Percentiles rank a stretch among this genome's conserved stretches.
Evolutionary conservation across 2,888 invertebrate genomes (phyloP).

Genomic region (Acholoe squamosa): DNA sequence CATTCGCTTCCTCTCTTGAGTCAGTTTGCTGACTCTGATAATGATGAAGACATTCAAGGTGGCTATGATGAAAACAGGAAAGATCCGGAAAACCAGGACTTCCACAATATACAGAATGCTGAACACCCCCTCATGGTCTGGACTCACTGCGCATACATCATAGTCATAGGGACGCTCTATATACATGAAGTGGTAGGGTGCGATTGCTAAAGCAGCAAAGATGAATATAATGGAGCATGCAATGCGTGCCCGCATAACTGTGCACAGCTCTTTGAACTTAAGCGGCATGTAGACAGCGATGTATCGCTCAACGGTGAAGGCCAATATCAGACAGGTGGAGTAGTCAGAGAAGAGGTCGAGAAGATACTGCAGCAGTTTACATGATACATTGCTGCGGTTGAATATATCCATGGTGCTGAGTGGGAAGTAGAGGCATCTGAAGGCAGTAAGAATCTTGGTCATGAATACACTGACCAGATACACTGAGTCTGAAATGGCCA

Average conservation of each 20-base stretch:
- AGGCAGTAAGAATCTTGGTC: conserved; percentile 67
- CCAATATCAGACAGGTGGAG: conserved; percentile 71
- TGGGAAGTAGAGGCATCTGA: conserved; percentile 70
- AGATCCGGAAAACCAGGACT: conserved; percentile 67
- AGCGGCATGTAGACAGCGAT: conserved; percentile 71
- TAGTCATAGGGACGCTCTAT: conserved; percentile 65
- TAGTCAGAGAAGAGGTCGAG: conserved; percentile 71
- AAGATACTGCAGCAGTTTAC: conserved; percentile 70
- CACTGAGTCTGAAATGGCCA: conserved; percentile 71
- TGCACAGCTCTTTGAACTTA: conserved; percentile 71
- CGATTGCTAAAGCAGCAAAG: conserved; percentile 67
- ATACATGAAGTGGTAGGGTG: conserved; percentile 69
- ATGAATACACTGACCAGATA: conserved; percentile 70
- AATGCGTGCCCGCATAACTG: conserved; percentile 68
- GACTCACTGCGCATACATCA: conserved; percentile 67
- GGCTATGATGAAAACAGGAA: conserved; percentile 71
- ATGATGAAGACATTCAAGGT: conserved; percentile 72
- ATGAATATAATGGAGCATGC: conserved; percentile 63
- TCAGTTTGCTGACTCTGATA: conserved; percentile 65
- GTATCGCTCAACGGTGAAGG: conserved; percentile 72
- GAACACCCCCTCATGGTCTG: conserved; percentile 64
- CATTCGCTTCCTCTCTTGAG: conserved; percentile 26
- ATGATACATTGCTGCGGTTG: conserved; percentile 66
- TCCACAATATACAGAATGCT: conserved; percentile 68
- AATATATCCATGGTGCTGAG: conserved; percentile 65